Conservation (phyloP, 1,140 invertebrate species). For the Drosophila pandora region DNA sequence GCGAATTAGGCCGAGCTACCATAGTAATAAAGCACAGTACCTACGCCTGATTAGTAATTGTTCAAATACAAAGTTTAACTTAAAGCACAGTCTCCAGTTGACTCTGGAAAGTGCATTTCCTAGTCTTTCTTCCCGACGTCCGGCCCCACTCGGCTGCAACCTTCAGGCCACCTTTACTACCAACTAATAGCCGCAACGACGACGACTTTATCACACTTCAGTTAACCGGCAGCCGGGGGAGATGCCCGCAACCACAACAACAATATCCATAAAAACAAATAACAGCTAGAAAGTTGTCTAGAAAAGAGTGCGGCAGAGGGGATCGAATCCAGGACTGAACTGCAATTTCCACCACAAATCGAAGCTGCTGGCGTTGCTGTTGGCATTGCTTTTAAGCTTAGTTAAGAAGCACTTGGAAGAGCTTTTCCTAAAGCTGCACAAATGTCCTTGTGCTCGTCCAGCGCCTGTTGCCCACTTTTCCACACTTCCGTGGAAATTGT, state of each 20-base stretch:
- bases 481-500: constrained; percentile 46
- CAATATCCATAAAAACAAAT: constrained; percentile 36
- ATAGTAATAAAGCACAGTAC: not conserved
- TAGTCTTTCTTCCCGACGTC: not conserved
- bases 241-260: constrained; percentile 4
- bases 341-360: constrained; percentile 63
- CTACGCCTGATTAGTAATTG: not conserved
- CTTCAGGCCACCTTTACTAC: constrained; percentile 44
- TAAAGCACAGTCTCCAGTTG: not conserved
- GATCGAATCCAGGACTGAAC: constrained; percentile 20
- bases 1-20: not conserved
- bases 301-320: not conserved
- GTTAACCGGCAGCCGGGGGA: constrained; percentile 10
- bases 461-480: not conserved
- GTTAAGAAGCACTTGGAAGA: constrained; percentile 71
- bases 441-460: constrained; percentile 41
- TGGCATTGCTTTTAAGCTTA: constrained; percentile 75
- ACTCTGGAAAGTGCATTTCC: not conserved
- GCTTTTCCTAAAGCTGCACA: constrained; percentile 65
- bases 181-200: constrained; percentile 57
- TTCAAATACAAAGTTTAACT: not conserved
- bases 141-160: not conserved
- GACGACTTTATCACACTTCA: constrained; percentile 59
- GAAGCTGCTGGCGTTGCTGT: constrained; percentile 44
- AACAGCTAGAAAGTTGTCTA: constrained; percentile 47